Conservation (phyloP, 2,888 invertebrate genomes). For the Aspidapion aeneum region DNA sequence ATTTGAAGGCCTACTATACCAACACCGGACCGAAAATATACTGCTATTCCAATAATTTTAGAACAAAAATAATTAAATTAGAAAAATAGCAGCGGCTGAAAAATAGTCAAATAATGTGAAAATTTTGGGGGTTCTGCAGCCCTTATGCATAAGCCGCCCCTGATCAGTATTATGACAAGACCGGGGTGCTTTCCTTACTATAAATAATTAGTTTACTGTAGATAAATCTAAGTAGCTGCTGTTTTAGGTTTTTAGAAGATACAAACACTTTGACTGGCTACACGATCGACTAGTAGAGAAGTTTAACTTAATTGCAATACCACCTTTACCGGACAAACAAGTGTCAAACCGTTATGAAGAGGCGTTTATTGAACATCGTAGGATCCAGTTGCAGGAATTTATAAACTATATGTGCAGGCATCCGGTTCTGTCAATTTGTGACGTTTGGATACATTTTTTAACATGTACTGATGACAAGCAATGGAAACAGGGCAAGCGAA, state of each 20-base stretch:
- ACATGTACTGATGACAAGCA: constrained; percentile 96
- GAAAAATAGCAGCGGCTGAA: too few relatives aligned
- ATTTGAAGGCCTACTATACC: too few relatives aligned
- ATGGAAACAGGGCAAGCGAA: constrained; percentile 95
- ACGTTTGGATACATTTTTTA: constrained; percentile 96
- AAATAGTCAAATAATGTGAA: too few relatives aligned
- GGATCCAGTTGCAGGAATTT: constrained; percentile 93
- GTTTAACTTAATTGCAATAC: constrained; percentile 91
- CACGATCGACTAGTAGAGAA: constrained; percentile 92
- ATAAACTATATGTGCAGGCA: constrained; percentile 96
- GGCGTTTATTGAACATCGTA: constrained; percentile 91
- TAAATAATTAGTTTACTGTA: too few relatives aligned
- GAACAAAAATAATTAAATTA: too few relatives aligned
- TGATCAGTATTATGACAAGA: too few relatives aligned
- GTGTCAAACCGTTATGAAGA: constrained; percentile 86
- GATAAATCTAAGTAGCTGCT: too few relatives aligned
- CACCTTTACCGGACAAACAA: constrained; percentile 97
- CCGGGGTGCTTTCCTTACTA: too few relatives aligned
- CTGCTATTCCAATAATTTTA: too few relatives aligned
- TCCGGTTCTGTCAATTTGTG: constrained; percentile 87
- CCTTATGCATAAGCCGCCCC: too few relatives aligned
- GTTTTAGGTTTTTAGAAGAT: constrained; percentile 73
- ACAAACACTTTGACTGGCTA: constrained; percentile 99
- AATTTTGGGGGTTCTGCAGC: too few relatives aligned
- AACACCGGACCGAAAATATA: too few relatives aligned